Base-by-base conservation (phyloP, 2,888 invertebrate species). In the Scrobipalpa atriplicella region DNA sequence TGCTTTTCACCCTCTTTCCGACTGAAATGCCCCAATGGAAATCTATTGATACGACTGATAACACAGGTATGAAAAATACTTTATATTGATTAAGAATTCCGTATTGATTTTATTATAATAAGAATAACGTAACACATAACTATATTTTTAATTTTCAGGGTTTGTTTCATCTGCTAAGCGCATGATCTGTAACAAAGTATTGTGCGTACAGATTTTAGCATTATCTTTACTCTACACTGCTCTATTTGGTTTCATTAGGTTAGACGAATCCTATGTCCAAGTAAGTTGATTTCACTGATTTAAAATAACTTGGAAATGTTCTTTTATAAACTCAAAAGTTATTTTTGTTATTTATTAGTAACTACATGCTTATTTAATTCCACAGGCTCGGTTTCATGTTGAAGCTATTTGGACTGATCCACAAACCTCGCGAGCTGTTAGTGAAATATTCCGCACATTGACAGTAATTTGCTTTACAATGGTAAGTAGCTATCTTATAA, bases 391-490 rank as follows among this genome's bases (percentile, higher is more conserved):
- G 11, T 91, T 81, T 74, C 83, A 89, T 68, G 73, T 89, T 19
- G 90, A 90, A 67, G 75, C 84, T 0, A 69, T 81, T 16, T 76
- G 88, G 3, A 78, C 83, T 18, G 92, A 92, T 61, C 86, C 86
- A 1, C 81, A 86, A 6, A 85, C 87, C 0, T 85, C 87, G 0
- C 74, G 89, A 1, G 78, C 76, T 0, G 77, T 87, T 29, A 80
- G 84, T 8, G 88, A 88, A 63, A 80, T 90, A 51, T 89, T 90
- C 70, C 78, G 90, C 1, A 81, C 91, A 0, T 75, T 92, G 11
- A 87, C 90, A 72, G 86, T 92, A 70, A 84, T 92, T 39, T 91
- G 89, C 78, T 90, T 91, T 43, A 84, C 91, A 0, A 83, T 87
- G 81, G 92, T 91, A 76, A 81, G 84, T 56, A 7, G 36, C 5